phyloP scores from a whole-genome alignment of 2,113 vertebrate species.

The Cebus imitator region DNA sequence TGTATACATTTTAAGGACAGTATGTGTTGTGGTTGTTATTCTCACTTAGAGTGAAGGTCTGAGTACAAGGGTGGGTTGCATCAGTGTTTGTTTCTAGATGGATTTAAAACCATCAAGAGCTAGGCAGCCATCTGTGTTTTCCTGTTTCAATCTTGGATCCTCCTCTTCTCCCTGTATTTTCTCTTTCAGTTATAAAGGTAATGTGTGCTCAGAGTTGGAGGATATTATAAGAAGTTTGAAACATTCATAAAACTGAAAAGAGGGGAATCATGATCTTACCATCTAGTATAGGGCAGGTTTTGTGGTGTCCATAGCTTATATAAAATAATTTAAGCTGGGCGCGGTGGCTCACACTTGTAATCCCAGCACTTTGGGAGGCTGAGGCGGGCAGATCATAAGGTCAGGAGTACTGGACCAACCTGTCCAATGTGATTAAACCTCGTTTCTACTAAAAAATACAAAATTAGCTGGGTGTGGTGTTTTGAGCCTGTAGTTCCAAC shows the following conservation, averaged over 20 bases:
- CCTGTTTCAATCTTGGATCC: background rate
- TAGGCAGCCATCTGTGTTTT: background rate
- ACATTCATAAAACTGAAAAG: constrained; percentile 6
- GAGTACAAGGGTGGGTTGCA: background rate
- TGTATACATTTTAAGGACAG: background rate
- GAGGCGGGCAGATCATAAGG: no score
- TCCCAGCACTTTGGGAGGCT: no score
- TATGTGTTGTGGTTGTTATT: background rate
- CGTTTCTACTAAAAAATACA: no score
- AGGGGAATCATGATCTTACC: background rate
- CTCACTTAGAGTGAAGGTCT: background rate
- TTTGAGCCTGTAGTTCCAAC: no score
- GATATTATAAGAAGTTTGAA: constrained; percentile 23
- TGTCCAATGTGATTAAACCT: no score
- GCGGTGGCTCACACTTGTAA: no score
- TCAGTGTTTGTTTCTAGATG: background rate
- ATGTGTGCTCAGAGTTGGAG: background rate
- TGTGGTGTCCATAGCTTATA: background rate
- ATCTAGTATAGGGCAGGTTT: background rate
- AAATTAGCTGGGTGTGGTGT: no score
- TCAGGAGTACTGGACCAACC: no score
- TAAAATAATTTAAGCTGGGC: background rate
- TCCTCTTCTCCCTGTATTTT: background rate
- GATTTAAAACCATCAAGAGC: background rate
- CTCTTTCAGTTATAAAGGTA: background rate